These are phyloP conservation scores for Leptodactylus fallax DNA, from an alignment of 2,797 vertebrate species.

Conservation along the genomic window DNA sequence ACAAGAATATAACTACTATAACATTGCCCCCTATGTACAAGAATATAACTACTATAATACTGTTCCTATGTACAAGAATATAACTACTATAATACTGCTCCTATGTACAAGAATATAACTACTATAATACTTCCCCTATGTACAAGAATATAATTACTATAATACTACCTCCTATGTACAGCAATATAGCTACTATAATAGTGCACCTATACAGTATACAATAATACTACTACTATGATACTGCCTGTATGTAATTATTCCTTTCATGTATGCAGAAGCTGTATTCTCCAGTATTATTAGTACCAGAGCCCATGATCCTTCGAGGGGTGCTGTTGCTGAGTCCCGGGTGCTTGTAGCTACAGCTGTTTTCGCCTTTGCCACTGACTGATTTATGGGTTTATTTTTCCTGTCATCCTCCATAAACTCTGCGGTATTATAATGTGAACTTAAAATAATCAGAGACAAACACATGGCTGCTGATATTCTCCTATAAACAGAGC, in stretches of 20 bases:
- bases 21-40: too few species aligned
- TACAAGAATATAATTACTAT: too few species aligned
- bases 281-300: background rate
- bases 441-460: background rate
- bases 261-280: background rate
- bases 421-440: background rate
- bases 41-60: too few species aligned
- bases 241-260: background rate
- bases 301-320: too few species aligned
- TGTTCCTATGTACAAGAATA: background rate
- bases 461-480: background rate
- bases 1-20: too few species aligned
- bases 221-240: background rate
- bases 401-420: background rate
- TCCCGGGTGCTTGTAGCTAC: background rate
- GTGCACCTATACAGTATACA: background rate
- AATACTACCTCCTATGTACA: background rate
- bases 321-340: background rate
- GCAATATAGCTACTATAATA: background rate
- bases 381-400: background rate
- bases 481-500: background rate
- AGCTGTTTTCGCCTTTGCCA: background rate
- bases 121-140: background rate
- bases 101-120: background rate
- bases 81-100: constrained; percentile 5